phyloP scores from a whole-genome alignment of 2,797 vertebrate genomes.

The Gymnocypris eckloni region DNA sequence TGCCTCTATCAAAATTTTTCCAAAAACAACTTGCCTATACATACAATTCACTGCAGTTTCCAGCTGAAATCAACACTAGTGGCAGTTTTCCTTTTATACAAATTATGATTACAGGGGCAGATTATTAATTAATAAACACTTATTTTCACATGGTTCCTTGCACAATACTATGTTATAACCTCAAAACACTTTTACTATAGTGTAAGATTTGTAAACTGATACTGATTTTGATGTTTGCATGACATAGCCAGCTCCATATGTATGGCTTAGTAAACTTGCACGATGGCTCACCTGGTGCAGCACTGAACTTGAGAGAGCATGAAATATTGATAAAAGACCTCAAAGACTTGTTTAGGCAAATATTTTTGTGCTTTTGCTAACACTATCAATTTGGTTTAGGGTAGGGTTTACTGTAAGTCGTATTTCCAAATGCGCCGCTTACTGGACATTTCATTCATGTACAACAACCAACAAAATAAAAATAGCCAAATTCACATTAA shows the following conservation, averaged over 20 bases:
- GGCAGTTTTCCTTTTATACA: neutral
- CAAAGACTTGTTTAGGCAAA: neutral
- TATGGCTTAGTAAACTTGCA: conserved; percentile 1
- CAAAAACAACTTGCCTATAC: neutral
- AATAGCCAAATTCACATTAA: neutral
- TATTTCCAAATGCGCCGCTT: neutral
- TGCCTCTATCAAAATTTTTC: neutral
- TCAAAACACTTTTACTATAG: neutral
- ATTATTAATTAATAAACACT: neutral
- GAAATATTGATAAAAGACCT: neutral
- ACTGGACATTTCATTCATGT: neutral
- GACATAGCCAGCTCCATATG: neutral
- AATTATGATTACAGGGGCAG: neutral
- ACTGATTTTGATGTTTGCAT: neutral
- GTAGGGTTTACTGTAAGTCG: neutral
- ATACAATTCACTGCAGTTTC: neutral
- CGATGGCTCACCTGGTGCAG: neutral
- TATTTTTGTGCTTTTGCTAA: neutral
- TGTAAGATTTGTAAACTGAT: neutral
- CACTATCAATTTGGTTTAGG: neutral
- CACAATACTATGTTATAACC: neutral
- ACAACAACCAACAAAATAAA: neutral
- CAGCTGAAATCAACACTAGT: too few relatives aligned
- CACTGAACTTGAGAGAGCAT: neutral
- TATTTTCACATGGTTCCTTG: neutral